Evolutionary conservation across 2,888 invertebrate genomes (phyloP).

Genomic region (Cabera pusaria): DNA sequence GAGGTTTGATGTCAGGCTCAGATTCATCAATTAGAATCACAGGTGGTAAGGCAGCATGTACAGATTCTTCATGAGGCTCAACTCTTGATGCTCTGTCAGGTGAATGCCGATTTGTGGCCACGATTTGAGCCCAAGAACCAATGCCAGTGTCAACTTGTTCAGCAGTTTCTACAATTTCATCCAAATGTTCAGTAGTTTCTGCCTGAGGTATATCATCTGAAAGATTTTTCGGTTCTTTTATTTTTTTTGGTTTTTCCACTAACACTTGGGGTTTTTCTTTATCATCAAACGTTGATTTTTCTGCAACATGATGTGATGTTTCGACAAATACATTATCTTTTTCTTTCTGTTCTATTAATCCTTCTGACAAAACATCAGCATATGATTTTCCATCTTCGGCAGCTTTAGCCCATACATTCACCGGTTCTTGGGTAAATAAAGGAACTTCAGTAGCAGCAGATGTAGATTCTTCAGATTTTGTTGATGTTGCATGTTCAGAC

Average conservation of each 20-base stretch:
- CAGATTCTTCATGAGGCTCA: conserved; percentile 34
- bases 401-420: conserved; percentile 78
- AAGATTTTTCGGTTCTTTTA: conserved; percentile 22
- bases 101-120: conserved; percentile 56
- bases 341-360: conserved; percentile 41
- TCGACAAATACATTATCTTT: conserved; percentile 13
- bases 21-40: conserved; percentile 66
- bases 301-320: conserved; percentile 7
- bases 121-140: conserved; percentile 72
- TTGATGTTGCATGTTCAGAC: conserved; percentile 24
- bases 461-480: conserved; percentile 7
- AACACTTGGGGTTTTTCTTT: conserved; percentile 28
- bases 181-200: conserved; percentile 22
- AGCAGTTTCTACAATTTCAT: conserved; percentile 22
- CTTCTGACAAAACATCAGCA: conserved; percentile 86
- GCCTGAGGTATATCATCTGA: conserved; percentile 1
- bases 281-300: conserved; percentile 25
- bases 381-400: conserved; percentile 86
- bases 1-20: conserved; percentile 48
- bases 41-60: conserved; percentile 27
- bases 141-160: conserved; percentile 33
- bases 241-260: conserved; percentile 25
- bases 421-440: conserved; percentile 34
- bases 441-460: conserved; percentile 16
- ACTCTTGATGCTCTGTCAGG: conserved; percentile 54